Percentiles rank a stretch among this genome's conserved stretches.
These are phyloP conservation scores for Tympanuchus pallidicinctus DNA, from an alignment of 2,113 vertebrate species.

Conservation along the genomic window DNA sequence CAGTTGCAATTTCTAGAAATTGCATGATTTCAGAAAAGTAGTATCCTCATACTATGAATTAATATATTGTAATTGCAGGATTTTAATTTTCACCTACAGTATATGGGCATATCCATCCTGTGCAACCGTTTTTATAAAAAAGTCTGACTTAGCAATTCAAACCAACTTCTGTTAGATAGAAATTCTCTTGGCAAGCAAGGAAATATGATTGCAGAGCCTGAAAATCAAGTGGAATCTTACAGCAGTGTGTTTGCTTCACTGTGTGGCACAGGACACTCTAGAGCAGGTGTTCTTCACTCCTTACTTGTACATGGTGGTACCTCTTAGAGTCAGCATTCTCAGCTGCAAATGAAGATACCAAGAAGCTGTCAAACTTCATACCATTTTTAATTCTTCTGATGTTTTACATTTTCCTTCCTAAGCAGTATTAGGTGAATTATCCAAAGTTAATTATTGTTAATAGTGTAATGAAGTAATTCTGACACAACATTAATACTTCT, in stretches of 20 bases:
- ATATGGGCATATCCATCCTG: neutral
- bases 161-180: neutral
- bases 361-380: neutral
- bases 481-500: neutral
- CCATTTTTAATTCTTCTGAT: neutral
- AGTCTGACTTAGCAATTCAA: neutral
- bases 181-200: slow-evolving; percentile 8
- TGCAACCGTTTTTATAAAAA: neutral
- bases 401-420: neutral
- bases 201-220: neutral
- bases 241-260: neutral
- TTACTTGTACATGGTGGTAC: neutral
- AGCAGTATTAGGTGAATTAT: neutral
- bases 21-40: neutral
- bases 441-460: neutral
- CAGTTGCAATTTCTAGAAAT: neutral
- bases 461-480: neutral
- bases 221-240: neutral
- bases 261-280: neutral
- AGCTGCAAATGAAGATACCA: neutral
- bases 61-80: neutral
- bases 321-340: neutral
- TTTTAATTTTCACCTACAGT: neutral
- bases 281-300: neutral
- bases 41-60: neutral